Base-by-base conservation (phyloP, 2,797 vertebrate genomes). In the Enteromius anoplus region DNA sequence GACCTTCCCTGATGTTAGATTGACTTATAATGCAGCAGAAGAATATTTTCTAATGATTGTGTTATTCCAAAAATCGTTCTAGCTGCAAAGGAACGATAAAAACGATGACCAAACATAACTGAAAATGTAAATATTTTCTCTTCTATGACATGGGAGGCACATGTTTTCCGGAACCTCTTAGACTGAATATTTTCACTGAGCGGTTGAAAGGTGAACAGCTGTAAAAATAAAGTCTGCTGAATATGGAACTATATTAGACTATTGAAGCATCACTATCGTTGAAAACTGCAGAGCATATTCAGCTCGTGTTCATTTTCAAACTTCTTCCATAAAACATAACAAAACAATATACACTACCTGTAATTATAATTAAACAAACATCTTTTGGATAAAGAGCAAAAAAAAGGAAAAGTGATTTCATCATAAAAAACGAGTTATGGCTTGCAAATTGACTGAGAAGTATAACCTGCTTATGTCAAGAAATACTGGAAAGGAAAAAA, bases 201-300 rank as follows among this genome's bases (percentile, higher is more conserved):
- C 77, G 83, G 75, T 71, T 90, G 69, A 89, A 86, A 37, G 75
- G 80, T 75, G 32, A 85, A 85, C 88, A 88, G 86, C 88, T 89
- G 88, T 75, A 65, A 86, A 86, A 89, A 89, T 84, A 89, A 69
- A 79, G 40, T 75, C 49, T 4, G 19, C 32, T 77, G 66, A 62
- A 68, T 66, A 68, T 45, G 64, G 85, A 85, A 85, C 83, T 69
- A 84, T 81, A 83, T 75, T 81, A 55, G 29, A 66, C 37, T 42
- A 55, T 76, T 80, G 81, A 85, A 84, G 58, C 83, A 78, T 81
- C 80, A 85, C 75, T 68, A 80, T 85, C 64, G 47, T 77, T 69
- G 78, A 42, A 80, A 81, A 82, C 66, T 81, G 55, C 80, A 80
- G 81, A 37, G 79, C 66, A 73, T 58, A 85, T 78, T 55, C 9